Evolutionary conservation across 2,113 vertebrate genomes (phyloP), one percentile per base, ranked within the genome.

Genomic region (Hypanus sabinus): DNA sequence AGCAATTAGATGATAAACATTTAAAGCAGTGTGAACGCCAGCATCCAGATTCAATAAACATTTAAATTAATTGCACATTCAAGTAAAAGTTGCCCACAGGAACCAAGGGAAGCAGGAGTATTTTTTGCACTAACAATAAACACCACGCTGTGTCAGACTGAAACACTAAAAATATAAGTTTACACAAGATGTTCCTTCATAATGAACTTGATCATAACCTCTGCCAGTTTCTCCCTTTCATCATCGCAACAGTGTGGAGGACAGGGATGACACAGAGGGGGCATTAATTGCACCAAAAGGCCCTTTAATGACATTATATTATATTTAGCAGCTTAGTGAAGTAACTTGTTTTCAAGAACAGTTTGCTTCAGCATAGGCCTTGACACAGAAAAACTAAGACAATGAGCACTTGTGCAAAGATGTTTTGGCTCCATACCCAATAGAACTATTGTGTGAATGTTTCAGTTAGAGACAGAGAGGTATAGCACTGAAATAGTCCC

Each of bases 21-120:
- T 65, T 90, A 65, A n/a, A 65, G 46, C n/a, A 33, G 6, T 16
- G 5, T 16, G 12, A 87, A 57, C 62, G 83, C 4, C 30, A 30
- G 57, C 16, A 30, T 90, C 60, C 3, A 65, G 30, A 68, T 36
- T 36, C 85, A 33, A 68, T 65, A 90, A 90, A n/a, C 60, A 90
- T 90, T 68, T 90, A 90, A 90, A 36, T 90, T 90, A 65, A 90
- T 90, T 90, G 18, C 60, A 68, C 60, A 33, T 90, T n/a, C 62
- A 62, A 20, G 18, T 33, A 65, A 90, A 33, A 90, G 30, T 88
- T 65, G n/a, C 16, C 85, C 85, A 90, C 16, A 36, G 27, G 55
- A 60, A 62, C 27, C 36, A 81, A 81, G 36, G 9, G 36, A 38
- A 38, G 14, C 36, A 46, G 2, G 79, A 38, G 36, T 81, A 81